Evolutionary conservation across 30 jellyfish, hydroid and myxozoan genomes (phyloP).

Genomic region (Aurelia sp.): DNA sequence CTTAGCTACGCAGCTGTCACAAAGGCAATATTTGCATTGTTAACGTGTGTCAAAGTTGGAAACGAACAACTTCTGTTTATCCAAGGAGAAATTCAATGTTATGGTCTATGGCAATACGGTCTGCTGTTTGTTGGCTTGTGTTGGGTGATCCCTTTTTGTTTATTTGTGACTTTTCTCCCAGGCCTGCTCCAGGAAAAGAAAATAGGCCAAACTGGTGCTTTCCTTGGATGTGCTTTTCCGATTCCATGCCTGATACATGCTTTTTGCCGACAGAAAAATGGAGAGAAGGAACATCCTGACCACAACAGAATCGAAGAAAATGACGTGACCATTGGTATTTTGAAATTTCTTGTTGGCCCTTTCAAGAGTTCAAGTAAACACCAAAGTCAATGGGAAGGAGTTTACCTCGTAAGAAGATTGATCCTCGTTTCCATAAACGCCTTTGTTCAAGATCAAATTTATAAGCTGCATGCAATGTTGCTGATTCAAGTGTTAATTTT

Average conservation of each 20-base stretch:
- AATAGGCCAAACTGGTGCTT: not conserved
- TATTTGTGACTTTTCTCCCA: conserved; percentile 20
- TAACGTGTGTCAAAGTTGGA: conserved; percentile 23
- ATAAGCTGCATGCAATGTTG: conserved; percentile 7
- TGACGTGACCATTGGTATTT: not conserved
- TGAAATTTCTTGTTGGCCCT: conserved; percentile 14
- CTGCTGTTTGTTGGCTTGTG: conserved; percentile 11
- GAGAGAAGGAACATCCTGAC: not conserved
- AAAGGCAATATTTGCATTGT: not conserved
- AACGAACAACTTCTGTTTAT: conserved; percentile 7
- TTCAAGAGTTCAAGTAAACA: not conserved
- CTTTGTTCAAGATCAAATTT: conserved; percentile 15
- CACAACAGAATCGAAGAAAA: not conserved
- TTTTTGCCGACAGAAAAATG: not conserved
- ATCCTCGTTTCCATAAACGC: conserved; percentile 6
- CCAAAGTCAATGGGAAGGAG: conserved; percentile 49
- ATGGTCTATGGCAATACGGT: conserved; percentile 41
- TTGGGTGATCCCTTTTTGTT: conserved; percentile 48
- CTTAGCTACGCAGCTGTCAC: conserved; percentile 27
- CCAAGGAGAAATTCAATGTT: conserved; percentile 51
- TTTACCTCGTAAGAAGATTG: conserved; percentile 34
- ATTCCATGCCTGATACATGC: not conserved
- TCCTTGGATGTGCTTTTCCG: conserved; percentile 44
- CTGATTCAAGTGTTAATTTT: conserved; percentile 28
- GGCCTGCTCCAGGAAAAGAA: conserved; percentile 14